Evolutionary conservation across 2,113 vertebrate genomes (phyloP).

Genomic region (Carassius gibelio): DNA sequence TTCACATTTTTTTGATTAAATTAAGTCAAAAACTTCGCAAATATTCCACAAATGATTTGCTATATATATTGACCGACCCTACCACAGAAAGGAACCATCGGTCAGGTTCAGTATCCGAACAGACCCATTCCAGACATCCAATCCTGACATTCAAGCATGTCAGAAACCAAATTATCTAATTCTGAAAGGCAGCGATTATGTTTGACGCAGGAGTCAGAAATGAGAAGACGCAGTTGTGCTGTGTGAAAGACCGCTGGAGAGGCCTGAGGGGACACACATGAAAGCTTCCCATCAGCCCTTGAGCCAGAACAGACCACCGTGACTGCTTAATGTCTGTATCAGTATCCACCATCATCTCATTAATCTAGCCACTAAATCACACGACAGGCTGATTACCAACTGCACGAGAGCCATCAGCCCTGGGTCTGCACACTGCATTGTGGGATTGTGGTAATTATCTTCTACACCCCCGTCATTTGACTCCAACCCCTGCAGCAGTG

Average conservation of each 20-base stretch:
- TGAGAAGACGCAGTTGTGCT: neutral
- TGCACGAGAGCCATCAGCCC: slow-evolving; percentile 26
- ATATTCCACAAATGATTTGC: neutral
- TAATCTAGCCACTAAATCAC: slow-evolving; percentile 62
- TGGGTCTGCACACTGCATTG: slow-evolving; percentile 44
- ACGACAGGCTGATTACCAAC: slow-evolving; percentile 53
- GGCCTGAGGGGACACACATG: neutral
- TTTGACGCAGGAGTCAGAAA: neutral
- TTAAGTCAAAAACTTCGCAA: no score
- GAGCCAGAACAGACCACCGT: slow-evolving; percentile 41
- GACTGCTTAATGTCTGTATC: slow-evolving; percentile 34
- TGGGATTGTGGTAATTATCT: slow-evolving; percentile 52
- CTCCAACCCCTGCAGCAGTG: slow-evolving; percentile 51
- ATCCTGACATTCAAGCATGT: slow-evolving; percentile 14
- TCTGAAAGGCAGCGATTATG: neutral
- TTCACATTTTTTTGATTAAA: neutral
- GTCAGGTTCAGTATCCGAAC: slow-evolving; percentile 3
- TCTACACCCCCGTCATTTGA: slow-evolving; percentile 50
- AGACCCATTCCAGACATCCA: slow-evolving; percentile 2
- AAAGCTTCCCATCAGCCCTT: slow-evolving; percentile 14
- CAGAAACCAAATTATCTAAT: neutral
- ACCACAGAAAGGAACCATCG: neutral
- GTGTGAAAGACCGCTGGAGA: slow-evolving; percentile 13
- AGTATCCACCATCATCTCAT: slow-evolving; percentile 61
- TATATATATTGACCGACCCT: neutral